Evolutionary conservation across 1,140 invertebrate genomes (phyloP).

Genomic region (Myzus persicae): DNA sequence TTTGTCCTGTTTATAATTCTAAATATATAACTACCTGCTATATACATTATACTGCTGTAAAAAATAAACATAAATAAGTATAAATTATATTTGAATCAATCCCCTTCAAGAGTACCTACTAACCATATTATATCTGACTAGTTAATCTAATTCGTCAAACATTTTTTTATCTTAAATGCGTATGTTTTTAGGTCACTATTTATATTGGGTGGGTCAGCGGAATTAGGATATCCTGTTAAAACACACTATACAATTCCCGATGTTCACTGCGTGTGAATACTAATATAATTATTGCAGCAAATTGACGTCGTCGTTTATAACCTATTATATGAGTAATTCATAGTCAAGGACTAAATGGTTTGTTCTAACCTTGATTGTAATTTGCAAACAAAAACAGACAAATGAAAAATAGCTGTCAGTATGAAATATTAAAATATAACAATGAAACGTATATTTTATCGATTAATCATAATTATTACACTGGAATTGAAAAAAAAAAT

Average conservation of each 20-base stretch:
- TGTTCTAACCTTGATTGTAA: constrained; percentile 37
- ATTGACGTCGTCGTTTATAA: constrained; percentile 18
- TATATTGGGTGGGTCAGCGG: neutral
- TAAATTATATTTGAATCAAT: neutral
- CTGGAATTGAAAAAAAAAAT: neutral
- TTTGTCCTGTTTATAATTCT: neutral
- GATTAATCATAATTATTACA: constrained; percentile 15
- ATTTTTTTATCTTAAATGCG: neutral
- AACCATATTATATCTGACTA: neutral
- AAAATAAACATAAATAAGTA: neutral
- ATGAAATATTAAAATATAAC: constrained; percentile 4
- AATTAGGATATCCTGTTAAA: constrained; percentile 58
- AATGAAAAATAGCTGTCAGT: neutral
- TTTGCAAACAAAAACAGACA: constrained; percentile 13
- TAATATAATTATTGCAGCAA: neutral
- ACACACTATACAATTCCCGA: neutral
- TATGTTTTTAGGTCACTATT: constrained; percentile 9
- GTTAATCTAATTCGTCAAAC: neutral
- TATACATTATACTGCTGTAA: neutral
- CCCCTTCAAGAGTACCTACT: neutral
- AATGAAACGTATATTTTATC: neutral
- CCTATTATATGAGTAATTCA: constrained; percentile 32
- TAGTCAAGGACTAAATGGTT: constrained; percentile 53
- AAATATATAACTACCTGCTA: neutral
- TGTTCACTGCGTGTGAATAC: constrained; percentile 26